Conservation (phyloP, 2,888 invertebrate species). For the Melanargia galathea region DNA sequence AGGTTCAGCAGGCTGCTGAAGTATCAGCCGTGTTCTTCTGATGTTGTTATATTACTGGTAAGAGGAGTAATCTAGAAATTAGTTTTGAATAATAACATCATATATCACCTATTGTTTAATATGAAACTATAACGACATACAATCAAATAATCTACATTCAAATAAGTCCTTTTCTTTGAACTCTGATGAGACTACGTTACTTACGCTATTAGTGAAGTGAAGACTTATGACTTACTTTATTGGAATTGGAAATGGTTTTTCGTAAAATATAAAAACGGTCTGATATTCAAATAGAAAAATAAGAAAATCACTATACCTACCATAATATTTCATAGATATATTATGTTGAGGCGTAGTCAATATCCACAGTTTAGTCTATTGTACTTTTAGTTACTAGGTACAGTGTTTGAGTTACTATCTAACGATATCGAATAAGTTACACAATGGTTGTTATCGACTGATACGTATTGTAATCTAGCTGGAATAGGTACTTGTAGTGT, state of each 20-base stretch:
- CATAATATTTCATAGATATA: not conserved
- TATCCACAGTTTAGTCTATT: not conserved
- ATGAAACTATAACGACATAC: not conserved
- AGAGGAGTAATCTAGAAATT: slow-evolving; percentile 47
- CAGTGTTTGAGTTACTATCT: slow-evolving; percentile 2
- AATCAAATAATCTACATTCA: not conserved
- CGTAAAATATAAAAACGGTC: not conserved
- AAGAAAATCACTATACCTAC: too few species aligned
- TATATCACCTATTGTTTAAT: too few species aligned
- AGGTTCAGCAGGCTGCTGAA: slow-evolving; percentile 86
- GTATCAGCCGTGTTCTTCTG: slow-evolving; percentile 83
- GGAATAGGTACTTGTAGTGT: not conserved
- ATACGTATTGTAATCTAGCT: slow-evolving; percentile 15
- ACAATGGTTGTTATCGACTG: slow-evolving; percentile 5
- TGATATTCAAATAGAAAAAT: not conserved
- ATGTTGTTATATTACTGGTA: slow-evolving; percentile 71
- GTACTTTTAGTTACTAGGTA: not conserved
- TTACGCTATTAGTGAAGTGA: not conserved
- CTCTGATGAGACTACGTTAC: not conserved
- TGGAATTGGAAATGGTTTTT: not conserved
- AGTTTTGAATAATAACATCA: too few species aligned
- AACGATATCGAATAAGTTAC: slow-evolving; percentile 12
- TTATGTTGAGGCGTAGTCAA: not conserved
- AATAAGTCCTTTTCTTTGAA: not conserved
- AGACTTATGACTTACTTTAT: not conserved